Base-by-base conservation (phyloP, 2,113 vertebrate genomes). In the Trochalopteron elliotii region DNA sequence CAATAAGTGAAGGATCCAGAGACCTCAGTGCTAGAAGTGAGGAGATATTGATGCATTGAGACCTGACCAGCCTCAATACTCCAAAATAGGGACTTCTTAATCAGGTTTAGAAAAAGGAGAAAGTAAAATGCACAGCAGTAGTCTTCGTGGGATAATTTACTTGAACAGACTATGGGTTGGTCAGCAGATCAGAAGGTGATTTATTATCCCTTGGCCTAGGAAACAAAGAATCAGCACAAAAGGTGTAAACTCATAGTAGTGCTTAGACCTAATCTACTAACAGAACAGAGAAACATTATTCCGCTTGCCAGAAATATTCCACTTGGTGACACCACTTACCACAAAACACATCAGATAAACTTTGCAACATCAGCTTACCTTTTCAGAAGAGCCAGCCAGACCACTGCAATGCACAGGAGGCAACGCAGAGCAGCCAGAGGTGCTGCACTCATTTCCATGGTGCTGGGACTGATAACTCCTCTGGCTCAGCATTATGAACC, bases 151-250 rank as follows among this genome's bases (percentile, higher is more conserved):
- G 60, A 40, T 61, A 75, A 71, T 75, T 81, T 63, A 78, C 49
- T 92, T 47, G 33, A 86, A 81, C 4, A 30, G 56, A 37, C 19
- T 92, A 83, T 21, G 63, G 28, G 15, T 37, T 70, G 49, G 88
- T 96, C 85, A 92, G 80, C 79, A 95, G n/a, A 68, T 49, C 2
- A 0, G 49, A 63, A 10, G 13, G n/a, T 60, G 68, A 94, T 95
- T 94, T 95, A 90, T 92, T 90, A 90, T 20, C 49, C 85, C n/a
- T 60, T 56, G 31, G 64, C 47, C 45, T 39, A 45, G 15, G 40
- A 94, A 95, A 70, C 15, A 89, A 52, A 76, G 75, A 81, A 74
- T 78, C 93, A 93, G 79, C 85, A 95, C 47, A 87, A 89, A 90
- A 90, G n/a, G 40, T 57, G 50, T 64, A 83, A 94, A 70, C 42